Percentiles rank a stretch among this genome's conserved stretches.
phyloP scores from a whole-genome alignment of 2,113 vertebrate genomes.

The Neolamprologus caudopunctatus region DNA sequence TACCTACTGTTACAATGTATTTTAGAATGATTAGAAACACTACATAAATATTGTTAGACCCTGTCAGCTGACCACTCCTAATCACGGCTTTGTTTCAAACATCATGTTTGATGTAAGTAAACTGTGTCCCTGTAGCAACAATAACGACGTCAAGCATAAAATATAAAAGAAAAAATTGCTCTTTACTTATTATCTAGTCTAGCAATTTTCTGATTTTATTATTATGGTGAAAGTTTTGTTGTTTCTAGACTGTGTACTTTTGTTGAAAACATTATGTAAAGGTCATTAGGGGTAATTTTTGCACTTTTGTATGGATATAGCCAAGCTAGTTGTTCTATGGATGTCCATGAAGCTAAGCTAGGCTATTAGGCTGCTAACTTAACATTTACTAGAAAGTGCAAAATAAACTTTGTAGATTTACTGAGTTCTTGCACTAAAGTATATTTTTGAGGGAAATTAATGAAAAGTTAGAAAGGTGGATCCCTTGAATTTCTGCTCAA shows the following conservation, averaged over 20 bases:
- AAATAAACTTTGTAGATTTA: background rate
- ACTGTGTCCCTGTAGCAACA: background rate
- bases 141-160: accelerated
- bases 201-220: background rate
- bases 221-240: background rate
- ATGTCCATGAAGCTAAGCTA: background rate
- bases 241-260: background rate
- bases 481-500: background rate
- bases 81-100: background rate
- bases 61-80: background rate
- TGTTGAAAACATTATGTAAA: background rate
- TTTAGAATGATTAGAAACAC: background rate
- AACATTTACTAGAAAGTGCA: background rate
- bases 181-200: background rate
- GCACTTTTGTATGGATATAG: background rate
- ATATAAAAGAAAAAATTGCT: background rate
- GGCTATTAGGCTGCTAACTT: background rate
- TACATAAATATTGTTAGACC: accelerated
- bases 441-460: background rate
- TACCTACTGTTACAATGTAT: background rate
- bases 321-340: background rate
- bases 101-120: background rate
- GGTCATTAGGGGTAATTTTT: background rate
- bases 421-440: background rate
- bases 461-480: background rate